Percentiles rank a stretch among this genome's conserved stretches.
Conservation (phyloP, 2,113 vertebrate genomes). For the Cyphomyrus plagiostoma region DNA sequence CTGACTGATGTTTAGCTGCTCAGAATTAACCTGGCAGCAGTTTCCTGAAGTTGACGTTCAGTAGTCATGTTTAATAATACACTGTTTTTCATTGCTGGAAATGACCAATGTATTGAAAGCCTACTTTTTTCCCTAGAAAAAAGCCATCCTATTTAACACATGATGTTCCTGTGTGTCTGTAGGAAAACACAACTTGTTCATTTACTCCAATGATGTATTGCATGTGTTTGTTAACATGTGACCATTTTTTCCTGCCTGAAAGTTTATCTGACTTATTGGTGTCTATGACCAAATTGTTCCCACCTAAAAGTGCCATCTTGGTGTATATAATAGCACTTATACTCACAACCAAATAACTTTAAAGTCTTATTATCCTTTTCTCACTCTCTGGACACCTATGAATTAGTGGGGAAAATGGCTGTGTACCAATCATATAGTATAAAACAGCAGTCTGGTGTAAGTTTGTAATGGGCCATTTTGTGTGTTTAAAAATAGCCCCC, state of each 20-base stretch:
- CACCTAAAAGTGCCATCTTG: background rate
- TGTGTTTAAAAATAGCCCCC: background rate
- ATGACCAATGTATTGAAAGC: background rate
- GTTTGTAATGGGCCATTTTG: background rate
- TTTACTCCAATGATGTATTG: background rate
- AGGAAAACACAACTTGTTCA: background rate
- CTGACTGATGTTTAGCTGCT: background rate
- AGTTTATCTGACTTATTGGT: slow-evolving; percentile 8
- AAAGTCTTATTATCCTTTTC: background rate
- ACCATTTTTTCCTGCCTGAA: background rate
- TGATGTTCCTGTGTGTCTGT: background rate
- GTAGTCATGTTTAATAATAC: background rate
- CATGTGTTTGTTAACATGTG: background rate
- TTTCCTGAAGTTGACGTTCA: background rate
- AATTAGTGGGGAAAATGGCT: background rate
- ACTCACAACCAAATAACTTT: background rate
- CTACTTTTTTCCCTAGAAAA: background rate
- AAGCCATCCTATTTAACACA: background rate
- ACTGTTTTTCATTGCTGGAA: background rate
- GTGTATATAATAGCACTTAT: slow-evolving; percentile 1
- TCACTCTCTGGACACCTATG: background rate
- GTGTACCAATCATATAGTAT: background rate
- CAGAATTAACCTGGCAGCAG: background rate
- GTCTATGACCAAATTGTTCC: background rate
- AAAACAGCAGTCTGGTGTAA: background rate